phyloP scores from a whole-genome alignment of 1,140 invertebrate genomes.

The Onthophagus taurus region DNA sequence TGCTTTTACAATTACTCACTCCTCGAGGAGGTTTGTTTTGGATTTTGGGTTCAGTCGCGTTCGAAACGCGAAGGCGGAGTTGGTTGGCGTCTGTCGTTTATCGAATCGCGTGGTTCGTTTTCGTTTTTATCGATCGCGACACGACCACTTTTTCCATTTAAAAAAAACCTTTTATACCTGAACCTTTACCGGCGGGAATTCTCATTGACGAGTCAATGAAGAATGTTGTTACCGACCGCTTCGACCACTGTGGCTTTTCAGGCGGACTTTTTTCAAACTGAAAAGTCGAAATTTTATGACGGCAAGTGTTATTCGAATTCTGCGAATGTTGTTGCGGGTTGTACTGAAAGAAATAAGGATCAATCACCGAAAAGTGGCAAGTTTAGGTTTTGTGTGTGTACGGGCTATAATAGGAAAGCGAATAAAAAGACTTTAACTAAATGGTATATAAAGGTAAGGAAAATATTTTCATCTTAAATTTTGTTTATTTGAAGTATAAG shows the following conservation, averaged over 20 bases:
- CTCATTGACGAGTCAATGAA: too few relatives aligned
- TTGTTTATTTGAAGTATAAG: too few relatives aligned
- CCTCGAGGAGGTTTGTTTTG: too few relatives aligned
- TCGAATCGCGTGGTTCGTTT: too few relatives aligned
- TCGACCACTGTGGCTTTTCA: slow-evolving; percentile 31
- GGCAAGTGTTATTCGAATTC: slow-evolving; percentile 26
- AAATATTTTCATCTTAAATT: too few relatives aligned
- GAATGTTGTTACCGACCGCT: slow-evolving; percentile 30
- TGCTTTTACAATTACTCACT: too few relatives aligned
- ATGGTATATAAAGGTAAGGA: slow-evolving; percentile 42
- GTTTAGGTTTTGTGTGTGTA: slow-evolving; percentile 33
- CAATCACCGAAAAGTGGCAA: slow-evolving; percentile 21
- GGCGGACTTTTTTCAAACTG: slow-evolving; percentile 31
- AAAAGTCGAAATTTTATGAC: slow-evolving; percentile 37
- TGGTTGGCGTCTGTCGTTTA: background rate
- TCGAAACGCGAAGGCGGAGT: slow-evolving; percentile 2
- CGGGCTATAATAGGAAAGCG: slow-evolving; percentile 22
- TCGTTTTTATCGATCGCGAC: too few relatives aligned
- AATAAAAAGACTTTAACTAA: slow-evolving; percentile 30
- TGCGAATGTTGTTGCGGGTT: slow-evolving; percentile 1
- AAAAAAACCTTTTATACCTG: too few relatives aligned
- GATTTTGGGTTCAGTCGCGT: too few relatives aligned
- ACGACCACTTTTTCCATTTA: too few relatives aligned
- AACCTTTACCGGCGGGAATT: too few relatives aligned
- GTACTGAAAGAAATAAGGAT: slow-evolving; percentile 18